A percentile compares a stretch with the other conserved stretches of the same genome.
These are phyloP conservation scores for Trilocha varians DNA, from an alignment of 2,888 invertebrate species.

Conservation along the genomic window DNA sequence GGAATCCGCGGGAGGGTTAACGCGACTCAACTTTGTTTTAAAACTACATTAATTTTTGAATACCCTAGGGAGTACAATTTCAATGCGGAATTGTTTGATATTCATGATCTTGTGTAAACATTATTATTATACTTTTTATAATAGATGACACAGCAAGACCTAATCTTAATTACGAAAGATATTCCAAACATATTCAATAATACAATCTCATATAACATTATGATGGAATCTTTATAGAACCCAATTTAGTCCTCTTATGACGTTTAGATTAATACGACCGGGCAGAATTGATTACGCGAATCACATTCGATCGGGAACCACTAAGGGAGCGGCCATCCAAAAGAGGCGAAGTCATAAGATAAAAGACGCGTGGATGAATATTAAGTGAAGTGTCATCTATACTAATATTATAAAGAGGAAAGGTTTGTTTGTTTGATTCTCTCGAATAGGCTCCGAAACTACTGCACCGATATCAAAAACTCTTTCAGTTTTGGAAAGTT, in stretches of 20 bases:
- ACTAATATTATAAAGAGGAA: too few relatives aligned
- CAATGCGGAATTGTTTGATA: not conserved
- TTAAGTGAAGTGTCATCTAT: too few relatives aligned
- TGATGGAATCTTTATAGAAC: not conserved
- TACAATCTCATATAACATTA: not conserved
- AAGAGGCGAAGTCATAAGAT: too few relatives aligned
- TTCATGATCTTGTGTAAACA: too few relatives aligned
- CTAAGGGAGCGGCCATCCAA: not conserved
- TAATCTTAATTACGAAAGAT: too few relatives aligned
- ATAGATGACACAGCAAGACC: too few relatives aligned
- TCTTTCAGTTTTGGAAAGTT: too few relatives aligned
- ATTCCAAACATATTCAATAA: not conserved
- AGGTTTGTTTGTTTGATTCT: too few relatives aligned
- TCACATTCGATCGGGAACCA: conserved; percentile 2
- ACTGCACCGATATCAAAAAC: too few relatives aligned
- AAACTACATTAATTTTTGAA: conserved; percentile 14
- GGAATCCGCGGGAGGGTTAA: conserved; percentile 21
- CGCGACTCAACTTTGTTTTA: conserved; percentile 21
- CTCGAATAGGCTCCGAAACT: too few relatives aligned
- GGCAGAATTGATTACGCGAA: conserved; percentile 14
- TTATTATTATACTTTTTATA: too few relatives aligned
- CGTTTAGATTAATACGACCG: conserved; percentile 11
- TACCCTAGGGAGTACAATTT: not conserved
- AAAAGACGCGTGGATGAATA: too few relatives aligned
- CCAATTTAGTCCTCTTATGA: not conserved